These are phyloP conservation scores for Hoplodrina blanda DNA, from an alignment of 2,888 invertebrate species.

Conservation along the genomic window DNA sequence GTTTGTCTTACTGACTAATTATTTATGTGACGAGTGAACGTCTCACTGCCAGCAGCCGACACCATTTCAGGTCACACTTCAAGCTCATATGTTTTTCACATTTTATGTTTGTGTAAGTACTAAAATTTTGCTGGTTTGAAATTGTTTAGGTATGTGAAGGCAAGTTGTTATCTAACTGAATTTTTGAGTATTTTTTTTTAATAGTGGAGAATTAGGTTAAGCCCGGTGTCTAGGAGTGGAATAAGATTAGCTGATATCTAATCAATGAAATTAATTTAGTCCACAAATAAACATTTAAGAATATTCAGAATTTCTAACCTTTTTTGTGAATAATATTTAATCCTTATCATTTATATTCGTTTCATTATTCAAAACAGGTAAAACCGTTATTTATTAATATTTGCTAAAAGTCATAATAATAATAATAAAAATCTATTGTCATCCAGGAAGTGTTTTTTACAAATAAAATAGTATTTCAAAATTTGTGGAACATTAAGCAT, in stretches of 20 bases:
- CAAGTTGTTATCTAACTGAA: no score
- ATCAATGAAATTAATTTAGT: no score
- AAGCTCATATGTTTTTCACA: slow-evolving; percentile 28
- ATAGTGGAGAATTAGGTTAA: no score
- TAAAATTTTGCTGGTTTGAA: slow-evolving; percentile 1
- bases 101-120: slow-evolving; percentile 19
- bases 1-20: slow-evolving; percentile 77
- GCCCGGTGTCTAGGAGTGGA: no score
- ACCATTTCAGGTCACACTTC: slow-evolving; percentile 63
- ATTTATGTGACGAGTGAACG: slow-evolving; percentile 74
- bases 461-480: slow-evolving; percentile 41
- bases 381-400: background rate
- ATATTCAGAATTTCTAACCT: background rate
- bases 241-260: no score
- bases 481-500: slow-evolving; percentile 51
- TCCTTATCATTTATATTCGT: background rate
- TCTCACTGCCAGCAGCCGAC: slow-evolving; percentile 69
- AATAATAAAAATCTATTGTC: slow-evolving; percentile 17
- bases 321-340: background rate
- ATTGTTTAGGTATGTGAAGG: background rate
- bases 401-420: background rate
- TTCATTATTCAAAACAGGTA: background rate
- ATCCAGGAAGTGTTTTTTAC: slow-evolving; percentile 33
- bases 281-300: background rate
- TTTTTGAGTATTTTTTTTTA: no score